phyloP scores from a whole-genome alignment of 2,888 invertebrate genomes.

The Drosophila hamatofila region DNA sequence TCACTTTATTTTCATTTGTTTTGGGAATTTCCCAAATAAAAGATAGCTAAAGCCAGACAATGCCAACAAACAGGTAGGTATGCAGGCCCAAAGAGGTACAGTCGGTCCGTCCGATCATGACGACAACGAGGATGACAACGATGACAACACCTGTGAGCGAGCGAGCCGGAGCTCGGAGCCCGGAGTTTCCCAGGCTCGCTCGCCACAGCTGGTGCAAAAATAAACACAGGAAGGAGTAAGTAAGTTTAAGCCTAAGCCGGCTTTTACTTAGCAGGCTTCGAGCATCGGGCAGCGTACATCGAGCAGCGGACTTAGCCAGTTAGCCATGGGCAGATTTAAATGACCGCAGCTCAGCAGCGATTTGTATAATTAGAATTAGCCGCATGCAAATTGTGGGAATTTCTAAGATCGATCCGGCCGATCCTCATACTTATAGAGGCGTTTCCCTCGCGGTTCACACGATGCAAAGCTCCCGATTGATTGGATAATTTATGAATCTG shows the following conservation, averaged over 20 bases:
- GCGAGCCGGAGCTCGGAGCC: constrained; percentile 15
- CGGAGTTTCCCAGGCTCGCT: constrained; percentile 75
- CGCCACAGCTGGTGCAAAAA: constrained; percentile 66
- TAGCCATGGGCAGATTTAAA: constrained; percentile 77
- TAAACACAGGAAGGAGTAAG: constrained; percentile 74
- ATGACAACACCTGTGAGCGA: constrained; percentile 47
- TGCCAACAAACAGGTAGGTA: constrained; percentile 61
- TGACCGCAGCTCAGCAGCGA: constrained; percentile 75
- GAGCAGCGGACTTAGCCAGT: constrained; percentile 66
- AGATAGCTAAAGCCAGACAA: constrained; percentile 72
- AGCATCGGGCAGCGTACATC: constrained; percentile 28
- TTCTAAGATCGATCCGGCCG: constrained; percentile 14
- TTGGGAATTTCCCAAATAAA: constrained; percentile 79
- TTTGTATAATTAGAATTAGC: constrained; percentile 76
- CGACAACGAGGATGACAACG: constrained; percentile 53
- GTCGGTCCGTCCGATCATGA: constrained; percentile 41
- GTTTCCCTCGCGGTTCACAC: constrained; percentile 47
- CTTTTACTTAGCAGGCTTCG: constrained; percentile 63
- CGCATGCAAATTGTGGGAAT: constrained; percentile 77
- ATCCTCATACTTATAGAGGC: constrained; percentile 18
- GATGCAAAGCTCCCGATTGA: constrained; percentile 31
- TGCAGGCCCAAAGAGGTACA: constrained; percentile 53
- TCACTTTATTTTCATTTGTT: constrained; percentile 79
- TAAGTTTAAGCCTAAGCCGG: constrained; percentile 70
- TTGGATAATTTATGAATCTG: constrained; percentile 61